Evolutionary conservation across 2,888 invertebrate genomes (phyloP), one percentile per base, ranked within the genome.

Genomic region (Andrena praecox): DNA sequence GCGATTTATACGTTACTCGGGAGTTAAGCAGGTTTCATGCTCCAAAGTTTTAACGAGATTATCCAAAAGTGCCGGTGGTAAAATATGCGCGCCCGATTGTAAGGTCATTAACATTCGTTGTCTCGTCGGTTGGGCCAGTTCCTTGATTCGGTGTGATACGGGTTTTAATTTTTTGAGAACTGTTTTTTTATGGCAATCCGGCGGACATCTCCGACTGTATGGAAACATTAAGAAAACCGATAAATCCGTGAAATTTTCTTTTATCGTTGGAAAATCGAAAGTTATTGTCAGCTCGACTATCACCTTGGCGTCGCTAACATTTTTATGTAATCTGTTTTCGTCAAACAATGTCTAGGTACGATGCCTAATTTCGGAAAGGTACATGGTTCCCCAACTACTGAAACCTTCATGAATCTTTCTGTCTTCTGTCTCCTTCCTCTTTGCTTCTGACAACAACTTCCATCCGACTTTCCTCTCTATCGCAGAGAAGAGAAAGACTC

Each of bases 41-140:
- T 93, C 93, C 24, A 93, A 59, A 2, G 88, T 82, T 60, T 89
- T 90, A 2, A 92, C 87, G 33, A 93, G 87, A 82, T 91, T 90
- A 24, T 92, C 89, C 4, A 93, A 72, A 35, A 92, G 80, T 29
- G 89, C 84, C 1, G 89, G 79, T 2, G 93, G 89, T n/a, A 94
- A 71, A 5, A 77, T 84, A 0, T 70, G 70, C 1, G 87, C 89
- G 2, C 89, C 87, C 56, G 92, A 87, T 52, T 89, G 79, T 12
- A 94, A 80, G 0, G 92, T 92, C 6, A 88, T 82, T 31, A 92
- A 35, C 29, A 92, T 77, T 7, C 87, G 88, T 33, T 90, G 89
- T 35, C 86, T 91, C 5, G 84, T 69, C 1, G 94, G 93, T 70
- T 85, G 87, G 2, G 93, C 92, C 16, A 94, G 77, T 77, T 93